A percentile compares a stretch with the other conserved stretches of the same genome.
Conservation (phyloP, 2,888 invertebrate species). For the Campopleginae sp. region DNA sequence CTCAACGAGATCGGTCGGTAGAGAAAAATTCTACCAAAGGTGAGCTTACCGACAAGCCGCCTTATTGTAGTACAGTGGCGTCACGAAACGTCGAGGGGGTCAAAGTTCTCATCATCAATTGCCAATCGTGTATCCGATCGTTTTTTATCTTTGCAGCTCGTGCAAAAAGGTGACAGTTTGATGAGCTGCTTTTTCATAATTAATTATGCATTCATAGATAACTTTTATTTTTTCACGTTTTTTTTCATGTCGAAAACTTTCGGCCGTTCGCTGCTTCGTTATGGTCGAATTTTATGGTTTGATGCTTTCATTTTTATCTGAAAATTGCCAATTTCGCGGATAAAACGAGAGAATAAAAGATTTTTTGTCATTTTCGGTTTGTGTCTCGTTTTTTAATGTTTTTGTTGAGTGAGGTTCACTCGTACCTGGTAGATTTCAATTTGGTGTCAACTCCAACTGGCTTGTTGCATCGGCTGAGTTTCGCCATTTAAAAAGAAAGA, state of each 20-base stretch:
- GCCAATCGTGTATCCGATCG: constrained; percentile 43
- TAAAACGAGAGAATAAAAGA: too few relatives aligned
- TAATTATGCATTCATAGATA: background rate
- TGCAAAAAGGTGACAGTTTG: background rate
- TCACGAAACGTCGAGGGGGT: constrained; percentile 41
- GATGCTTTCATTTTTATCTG: background rate
- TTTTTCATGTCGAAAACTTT: background rate
- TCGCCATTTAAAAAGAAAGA: background rate
- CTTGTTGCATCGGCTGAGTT: background rate
- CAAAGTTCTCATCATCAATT: constrained; percentile 59
- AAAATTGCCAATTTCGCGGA: background rate
- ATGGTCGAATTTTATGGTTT: background rate
- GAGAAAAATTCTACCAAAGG: constrained; percentile 34
- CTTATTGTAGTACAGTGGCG: constrained; percentile 49
- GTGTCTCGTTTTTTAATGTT: background rate
- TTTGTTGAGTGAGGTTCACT: background rate
- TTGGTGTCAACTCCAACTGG: background rate
- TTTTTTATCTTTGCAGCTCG: constrained; percentile 1
- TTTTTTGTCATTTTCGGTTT: too few relatives aligned
- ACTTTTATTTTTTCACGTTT: background rate
- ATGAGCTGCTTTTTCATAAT: background rate
- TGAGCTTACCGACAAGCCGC: constrained; percentile 53
- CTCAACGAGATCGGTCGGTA: constrained; percentile 57
- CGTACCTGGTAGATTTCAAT: constrained; percentile 14
- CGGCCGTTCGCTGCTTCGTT: background rate